Base-by-base conservation (phyloP, 2,888 invertebrate species). In the Ophion ellenae region DNA sequence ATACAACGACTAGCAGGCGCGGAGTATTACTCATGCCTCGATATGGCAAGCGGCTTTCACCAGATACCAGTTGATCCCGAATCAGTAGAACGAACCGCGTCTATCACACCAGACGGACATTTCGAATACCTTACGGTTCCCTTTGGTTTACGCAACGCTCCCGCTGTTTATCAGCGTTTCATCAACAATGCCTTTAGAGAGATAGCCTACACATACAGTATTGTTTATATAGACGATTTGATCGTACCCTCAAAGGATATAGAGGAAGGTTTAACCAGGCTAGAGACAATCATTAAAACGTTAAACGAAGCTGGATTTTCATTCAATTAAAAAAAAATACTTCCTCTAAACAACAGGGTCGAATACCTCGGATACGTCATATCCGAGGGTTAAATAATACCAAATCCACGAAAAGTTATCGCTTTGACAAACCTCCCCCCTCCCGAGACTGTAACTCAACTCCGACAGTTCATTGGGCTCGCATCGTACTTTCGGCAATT, bases 51-150 rank as follows among this genome's bases (percentile, higher is more conserved):
- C 10, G 93, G 92, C 0, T 91, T 91, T 81, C 89, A 91, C 61
- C 93, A 93, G 79, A 91, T 94, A 94, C 93, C 88, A 0, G 87
- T 94, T 9, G 85, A 84, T 69, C 87, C 89, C 36, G 77, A 90
- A 0, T 91, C 91, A 9, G 87, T 88, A n/a, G 86, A 87, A 2
- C 89, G 90, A 45, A 94, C 93, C 0, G 92, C 92, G 0, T 93
- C 94, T 79, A 91, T 92, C 0, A 94, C 93, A 0, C 91, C 92
- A 0, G 91, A 92, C 63, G 93, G 94, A 11, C 61, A 63, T 32
- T 32, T 32, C 3, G 32, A 32, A 32, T 32, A 32, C 32, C 32
- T 32, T 32, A 32, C 32, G 3, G 2, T 32, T 32, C 32, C 32
- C 4, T 32, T 32, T 32, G 32, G 32, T 32, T 32, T 32, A 32